A percentile compares a stretch with the other conserved stretches of the same genome.
Evolutionary conservation across 2,113 vertebrate species (phyloP).

Genomic region (Oceanites oceanicus): DNA sequence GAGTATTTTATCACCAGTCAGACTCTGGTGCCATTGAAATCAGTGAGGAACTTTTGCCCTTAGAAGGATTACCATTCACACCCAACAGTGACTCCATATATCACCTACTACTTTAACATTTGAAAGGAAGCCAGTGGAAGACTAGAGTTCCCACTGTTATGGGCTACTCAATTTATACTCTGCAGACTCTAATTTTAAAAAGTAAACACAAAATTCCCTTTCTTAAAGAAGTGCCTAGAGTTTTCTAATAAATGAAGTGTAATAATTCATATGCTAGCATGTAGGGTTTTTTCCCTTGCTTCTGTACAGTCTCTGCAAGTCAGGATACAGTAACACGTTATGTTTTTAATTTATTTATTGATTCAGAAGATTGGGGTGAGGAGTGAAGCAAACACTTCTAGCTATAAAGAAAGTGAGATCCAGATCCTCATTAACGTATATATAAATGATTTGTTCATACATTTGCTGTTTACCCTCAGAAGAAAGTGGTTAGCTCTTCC

Average conservation of each 20-base stretch:
- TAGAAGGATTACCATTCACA: not conserved
- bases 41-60: not conserved
- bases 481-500: not conserved
- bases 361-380: not conserved
- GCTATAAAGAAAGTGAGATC: not conserved
- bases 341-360: not conserved
- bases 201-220: not conserved
- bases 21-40: not conserved
- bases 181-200: not conserved
- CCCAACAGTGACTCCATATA: not conserved
- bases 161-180: not conserved
- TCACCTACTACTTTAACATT: not conserved
- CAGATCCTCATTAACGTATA: not conserved
- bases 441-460: not conserved
- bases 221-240: not conserved
- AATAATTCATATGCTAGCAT: not conserved
- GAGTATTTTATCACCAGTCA: not conserved
- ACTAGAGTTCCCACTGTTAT: not conserved
- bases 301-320: not conserved
- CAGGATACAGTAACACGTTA: not conserved
- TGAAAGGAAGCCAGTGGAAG: not conserved
- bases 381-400: not conserved
- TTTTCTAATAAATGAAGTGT: not conserved
- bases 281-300: rapidly evolving
- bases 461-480: not conserved